Evolutionary conservation across 2,888 invertebrate genomes (phyloP).

Genomic region (Gandaritis pyraliata): DNA sequence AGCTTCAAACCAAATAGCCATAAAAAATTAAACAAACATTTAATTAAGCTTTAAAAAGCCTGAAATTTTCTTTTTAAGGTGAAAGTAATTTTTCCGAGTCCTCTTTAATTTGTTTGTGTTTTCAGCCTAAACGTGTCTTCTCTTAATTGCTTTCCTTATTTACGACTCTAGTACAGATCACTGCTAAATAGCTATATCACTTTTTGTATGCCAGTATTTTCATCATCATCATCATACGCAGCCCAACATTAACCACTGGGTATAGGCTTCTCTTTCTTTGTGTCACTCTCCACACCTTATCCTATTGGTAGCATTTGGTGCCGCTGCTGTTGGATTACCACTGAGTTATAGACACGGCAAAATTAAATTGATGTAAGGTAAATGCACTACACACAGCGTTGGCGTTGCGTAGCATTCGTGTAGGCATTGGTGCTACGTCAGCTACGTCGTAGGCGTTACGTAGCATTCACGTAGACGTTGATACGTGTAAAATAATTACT

Average conservation of each 20-base stretch:
- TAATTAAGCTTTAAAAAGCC: slow-evolving; percentile 32
- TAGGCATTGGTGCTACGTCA: background rate
- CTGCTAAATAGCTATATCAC: background rate
- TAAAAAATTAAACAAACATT: slow-evolving; percentile 24
- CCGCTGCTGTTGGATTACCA: too few species aligned
- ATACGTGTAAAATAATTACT: background rate
- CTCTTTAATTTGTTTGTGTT: slow-evolving; percentile 41
- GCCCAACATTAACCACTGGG: too few species aligned
- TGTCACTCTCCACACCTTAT: too few species aligned
- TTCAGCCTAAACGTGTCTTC: slow-evolving; percentile 37
- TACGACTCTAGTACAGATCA: slow-evolving; percentile 27
- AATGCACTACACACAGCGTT: too few species aligned
- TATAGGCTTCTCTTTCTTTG: too few species aligned
- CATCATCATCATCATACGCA: too few species aligned
- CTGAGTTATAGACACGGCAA: too few species aligned
- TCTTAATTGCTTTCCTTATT: slow-evolving; percentile 45
- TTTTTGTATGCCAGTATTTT: background rate
- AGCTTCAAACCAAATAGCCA: slow-evolving; percentile 5
- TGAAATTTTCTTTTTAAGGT: slow-evolving; percentile 28
- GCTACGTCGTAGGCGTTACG: background rate
- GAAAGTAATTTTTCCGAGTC: slow-evolving; percentile 28
- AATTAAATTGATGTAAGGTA: too few species aligned
- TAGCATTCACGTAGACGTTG: background rate
- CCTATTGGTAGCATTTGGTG: too few species aligned
- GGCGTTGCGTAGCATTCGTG: too few species aligned